Evolutionary conservation across 2,113 vertebrate species (phyloP).

Genomic region (Tragulus kanchil): DNA sequence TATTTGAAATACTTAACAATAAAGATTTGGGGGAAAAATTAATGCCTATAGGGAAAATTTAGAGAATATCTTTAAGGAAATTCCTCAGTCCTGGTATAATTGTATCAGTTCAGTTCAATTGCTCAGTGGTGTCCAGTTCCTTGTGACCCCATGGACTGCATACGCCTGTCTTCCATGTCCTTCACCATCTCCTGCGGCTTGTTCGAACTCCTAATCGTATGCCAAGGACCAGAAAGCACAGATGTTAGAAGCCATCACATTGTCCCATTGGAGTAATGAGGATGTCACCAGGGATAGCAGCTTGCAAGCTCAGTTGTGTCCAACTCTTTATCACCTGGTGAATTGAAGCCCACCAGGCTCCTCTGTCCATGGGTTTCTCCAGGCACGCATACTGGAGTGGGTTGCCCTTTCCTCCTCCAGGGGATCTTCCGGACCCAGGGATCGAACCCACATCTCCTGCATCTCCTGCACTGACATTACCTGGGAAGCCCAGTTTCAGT

Average conservation of each 20-base stretch:
- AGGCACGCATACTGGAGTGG: neutral
- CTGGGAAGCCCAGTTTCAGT: neutral
- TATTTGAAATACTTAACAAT: slow-evolving; percentile 31
- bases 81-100: neutral
- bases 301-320: neutral
- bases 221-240: neutral
- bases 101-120: neutral
- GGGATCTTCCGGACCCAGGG: neutral
- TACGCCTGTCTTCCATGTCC: no score
- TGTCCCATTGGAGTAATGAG: neutral
- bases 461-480: neutral
- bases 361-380: neutral
- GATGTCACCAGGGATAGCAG: neutral
- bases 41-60: neutral
- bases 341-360: neutral
- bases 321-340: neutral
- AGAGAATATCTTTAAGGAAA: slow-evolving; percentile 24
- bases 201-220: neutral
- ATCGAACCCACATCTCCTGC: neutral
- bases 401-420: neutral
- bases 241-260: neutral
- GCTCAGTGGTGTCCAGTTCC: no score
- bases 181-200: no score
- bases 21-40: neutral
- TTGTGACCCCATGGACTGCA: no score